A percentile compares a stretch with the other conserved stretches of the same genome.
These are phyloP conservation scores for Hestina assimilis DNA, from an alignment of 1,140 invertebrate species.

Conservation along the genomic window DNA sequence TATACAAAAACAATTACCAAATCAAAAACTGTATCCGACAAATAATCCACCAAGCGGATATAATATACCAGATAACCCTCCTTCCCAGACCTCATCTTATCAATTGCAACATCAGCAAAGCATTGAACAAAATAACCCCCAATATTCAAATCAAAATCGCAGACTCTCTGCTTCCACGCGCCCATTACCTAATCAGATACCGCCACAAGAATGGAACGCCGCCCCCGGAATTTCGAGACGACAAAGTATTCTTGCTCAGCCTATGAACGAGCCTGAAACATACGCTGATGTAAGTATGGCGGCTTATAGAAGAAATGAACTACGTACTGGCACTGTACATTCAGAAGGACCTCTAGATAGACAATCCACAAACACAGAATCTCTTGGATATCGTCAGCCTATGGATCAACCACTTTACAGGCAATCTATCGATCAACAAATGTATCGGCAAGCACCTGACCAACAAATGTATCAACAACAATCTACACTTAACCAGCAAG, in stretches of 20 bases:
- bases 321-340: conserved; percentile 57
- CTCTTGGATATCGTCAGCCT: conserved; percentile 38
- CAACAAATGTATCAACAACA: conserved; percentile 43
- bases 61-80: conserved; percentile 34
- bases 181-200: conserved; percentile 48
- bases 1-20: conserved; percentile 43
- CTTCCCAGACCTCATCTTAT: conserved; percentile 32
- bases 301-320: conserved; percentile 53
- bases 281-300: conserved; percentile 48
- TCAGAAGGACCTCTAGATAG: conserved; percentile 49
- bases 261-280: conserved; percentile 41
- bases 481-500: conserved; percentile 46
- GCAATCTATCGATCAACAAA: conserved; percentile 42
- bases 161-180: conserved; percentile 48
- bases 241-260: conserved; percentile 62
- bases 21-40: conserved; percentile 51
- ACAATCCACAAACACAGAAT: conserved; percentile 28
- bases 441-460: conserved; percentile 41
- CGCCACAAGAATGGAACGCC: conserved; percentile 59
- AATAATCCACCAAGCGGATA: conserved; percentile 50
- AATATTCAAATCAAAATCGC: conserved; percentile 54
- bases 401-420: conserved; percentile 28
- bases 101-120: conserved; percentile 50
- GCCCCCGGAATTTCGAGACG: conserved; percentile 47
- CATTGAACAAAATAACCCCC: conserved; percentile 59